Conservation (phyloP, 2,888 invertebrate genomes). For the Odontomyia ornata region DNA sequence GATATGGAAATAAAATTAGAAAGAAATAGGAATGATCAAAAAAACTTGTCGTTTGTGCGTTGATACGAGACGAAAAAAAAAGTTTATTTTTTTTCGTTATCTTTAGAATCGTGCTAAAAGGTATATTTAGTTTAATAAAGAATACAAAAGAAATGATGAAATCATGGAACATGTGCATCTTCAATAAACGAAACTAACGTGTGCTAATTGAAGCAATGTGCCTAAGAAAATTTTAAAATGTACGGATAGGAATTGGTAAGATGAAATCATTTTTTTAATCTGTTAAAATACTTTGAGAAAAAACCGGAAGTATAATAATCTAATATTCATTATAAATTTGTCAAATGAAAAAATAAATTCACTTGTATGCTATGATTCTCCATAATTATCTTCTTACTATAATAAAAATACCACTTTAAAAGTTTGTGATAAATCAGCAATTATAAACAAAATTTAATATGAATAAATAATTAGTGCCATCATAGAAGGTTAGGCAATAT, state of each 20-base stretch:
- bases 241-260: not conserved
- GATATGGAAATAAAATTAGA: not conserved
- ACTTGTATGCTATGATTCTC: no score
- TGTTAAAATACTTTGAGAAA: no score
- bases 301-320: no score
- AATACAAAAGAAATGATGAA: not conserved
- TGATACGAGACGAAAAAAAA: not conserved
- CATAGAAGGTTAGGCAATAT: no score
- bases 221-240: conserved; percentile 4
- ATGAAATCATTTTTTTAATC: no score
- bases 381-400: not conserved
- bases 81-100: conserved; percentile 16
- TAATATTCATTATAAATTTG: no score
- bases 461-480: no score
- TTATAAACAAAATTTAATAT: no score
- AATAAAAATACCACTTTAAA: not conserved
- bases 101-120: not conserved
- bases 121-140: conserved; percentile 23
- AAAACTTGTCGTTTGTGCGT: conserved; percentile 12
- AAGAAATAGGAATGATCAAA: conserved; percentile 4
- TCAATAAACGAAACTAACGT: not conserved
- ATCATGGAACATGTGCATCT: not conserved
- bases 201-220: conserved; percentile 35
- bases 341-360: no score
- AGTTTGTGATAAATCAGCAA: not conserved